A percentile compares a stretch with the other conserved stretches of the same genome.
Conservation (phyloP, 2,113 vertebrate species). For the Tupaia chinensis region DNA sequence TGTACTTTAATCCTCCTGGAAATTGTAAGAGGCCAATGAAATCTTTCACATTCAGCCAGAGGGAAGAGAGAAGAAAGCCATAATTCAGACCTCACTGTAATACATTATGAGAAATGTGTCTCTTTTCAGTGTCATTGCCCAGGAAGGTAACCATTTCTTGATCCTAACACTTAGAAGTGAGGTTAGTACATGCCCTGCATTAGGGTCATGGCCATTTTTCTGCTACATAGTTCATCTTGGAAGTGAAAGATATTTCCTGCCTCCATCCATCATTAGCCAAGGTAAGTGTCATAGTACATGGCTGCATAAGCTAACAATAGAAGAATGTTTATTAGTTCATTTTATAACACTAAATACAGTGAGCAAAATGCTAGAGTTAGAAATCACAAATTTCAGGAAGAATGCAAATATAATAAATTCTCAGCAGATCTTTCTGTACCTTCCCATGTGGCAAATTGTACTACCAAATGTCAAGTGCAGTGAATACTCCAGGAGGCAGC, state of each 20-base stretch:
- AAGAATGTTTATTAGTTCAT: conserved; percentile 35
- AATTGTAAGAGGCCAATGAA: conserved; percentile 71
- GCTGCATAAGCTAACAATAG: conserved; percentile 1
- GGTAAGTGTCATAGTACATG: background rate
- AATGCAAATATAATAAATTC: background rate
- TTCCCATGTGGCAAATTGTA: background rate
- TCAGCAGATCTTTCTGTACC: background rate
- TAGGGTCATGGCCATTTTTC: conserved; percentile 10
- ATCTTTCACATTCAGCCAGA: conserved; percentile 50
- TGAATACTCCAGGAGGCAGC: background rate
- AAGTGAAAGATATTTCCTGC: background rate
- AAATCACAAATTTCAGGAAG: background rate
- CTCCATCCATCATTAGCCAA: conserved; percentile 19
- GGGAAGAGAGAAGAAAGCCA: conserved; percentile 54
- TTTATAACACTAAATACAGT: background rate
- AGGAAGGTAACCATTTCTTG: conserved; percentile 53
- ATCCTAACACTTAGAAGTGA: background rate
- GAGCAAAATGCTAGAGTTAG: background rate
- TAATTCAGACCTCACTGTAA: conserved; percentile 56
- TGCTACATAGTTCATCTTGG: background rate
- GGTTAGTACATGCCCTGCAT: background rate
- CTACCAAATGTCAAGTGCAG: background rate
- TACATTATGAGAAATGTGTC: conserved; percentile 50
- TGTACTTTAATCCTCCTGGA: conserved; percentile 73
- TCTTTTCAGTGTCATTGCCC: conserved; percentile 44